Base-by-base conservation (phyloP, 1,140 invertebrate species). In the Melitaea cinxia region DNA sequence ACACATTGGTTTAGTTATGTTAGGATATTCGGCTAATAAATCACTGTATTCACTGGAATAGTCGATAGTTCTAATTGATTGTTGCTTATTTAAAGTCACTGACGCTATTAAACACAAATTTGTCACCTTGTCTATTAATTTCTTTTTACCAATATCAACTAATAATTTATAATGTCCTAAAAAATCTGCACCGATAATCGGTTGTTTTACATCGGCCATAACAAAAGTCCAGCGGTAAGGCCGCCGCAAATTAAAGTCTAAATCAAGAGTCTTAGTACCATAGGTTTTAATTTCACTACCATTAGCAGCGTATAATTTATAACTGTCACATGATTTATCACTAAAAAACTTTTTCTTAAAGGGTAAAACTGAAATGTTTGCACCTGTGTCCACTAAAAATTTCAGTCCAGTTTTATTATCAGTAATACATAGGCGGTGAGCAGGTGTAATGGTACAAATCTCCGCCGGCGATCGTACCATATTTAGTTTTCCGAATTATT, bases 401-500 rank as follows among this genome's bases (percentile, higher is more conserved):
- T n/a, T n/a, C n/a, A n/a, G n/a, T n/a, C 57, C 57, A 33, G 23
- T 50, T 14, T 60, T 60, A 21, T 4, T 1, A 33, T 60, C 57
- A 1, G 33, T 17, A n/a, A 60, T 35, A 4, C 42, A 19, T 21
- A 60, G 57, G 57, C 57, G 42, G 57, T 33, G 57, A 49, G 26
- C 30, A 15, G 57, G 57, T 24, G 45, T 35, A 0, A 50, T 33
- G 28, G 42, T 45, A 50, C 57, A 60, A 19, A 60, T 15, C 14
- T 60, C 45, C 42, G 57, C 57, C 57, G 26, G 28, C 3, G 42
- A 23, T 15, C 50, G 42, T n/a, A n/a, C 55, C 55, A 42, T 12
- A 7, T 39, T 15, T 14, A 57, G 55, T 57, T 57, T 57, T 57
- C 55, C 55, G 33, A 19, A n/a, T n/a, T n/a, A n/a, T n/a, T n/a